Base-by-base conservation (phyloP, 2,113 vertebrate genomes). In the Setophaga kirtlandii region DNA sequence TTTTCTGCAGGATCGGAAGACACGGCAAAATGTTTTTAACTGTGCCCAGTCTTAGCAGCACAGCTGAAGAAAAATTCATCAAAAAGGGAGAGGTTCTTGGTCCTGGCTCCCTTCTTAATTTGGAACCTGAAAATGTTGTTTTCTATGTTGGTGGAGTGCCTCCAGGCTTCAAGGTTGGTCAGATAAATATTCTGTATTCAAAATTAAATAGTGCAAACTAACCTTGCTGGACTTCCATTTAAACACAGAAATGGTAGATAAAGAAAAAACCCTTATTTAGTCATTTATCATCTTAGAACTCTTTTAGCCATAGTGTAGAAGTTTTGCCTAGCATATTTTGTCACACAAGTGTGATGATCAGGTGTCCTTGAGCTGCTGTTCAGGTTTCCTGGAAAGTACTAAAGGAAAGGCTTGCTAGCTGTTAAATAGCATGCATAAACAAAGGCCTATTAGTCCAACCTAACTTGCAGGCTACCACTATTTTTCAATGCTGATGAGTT, bases 31-130 rank as follows among this genome's bases (percentile, higher is more conserved):
- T 99, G 75, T 99, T 99, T 97, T 96, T 99, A 94, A 99, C 99
- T 15, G 98, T 99, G 16, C 99, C 99, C 33, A 99, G 99, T 91
- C 98, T 99, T 83, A 98, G 97, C 37, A 98, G 97, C 94, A 98
- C 98, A 13, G 98, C 98, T 39, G 99, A 99, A 96, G 99, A 99
- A 96, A 99, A 99, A 96, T 99, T 99, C 94, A 99, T 99, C 94
- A 99, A 99, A 97, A 99, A 99, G 95, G 99, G 99, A 3, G 98
- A 98, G 44, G 97, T 98, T 67, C 91, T 96, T 6, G 99, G 98
- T 75, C 98, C 98, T 7, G 98, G 99, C 68, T 99, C 99, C 13
- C 97, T 99, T 81, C 97, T 99, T 92, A 98, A 99, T 95, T 96
- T 99, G 47, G 98, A 99, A 73, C 98, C 99, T 6, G 97, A 98